phyloP scores from a whole-genome alignment of 2,797 vertebrate species.

The Aplochiton taeniatus region DNA sequence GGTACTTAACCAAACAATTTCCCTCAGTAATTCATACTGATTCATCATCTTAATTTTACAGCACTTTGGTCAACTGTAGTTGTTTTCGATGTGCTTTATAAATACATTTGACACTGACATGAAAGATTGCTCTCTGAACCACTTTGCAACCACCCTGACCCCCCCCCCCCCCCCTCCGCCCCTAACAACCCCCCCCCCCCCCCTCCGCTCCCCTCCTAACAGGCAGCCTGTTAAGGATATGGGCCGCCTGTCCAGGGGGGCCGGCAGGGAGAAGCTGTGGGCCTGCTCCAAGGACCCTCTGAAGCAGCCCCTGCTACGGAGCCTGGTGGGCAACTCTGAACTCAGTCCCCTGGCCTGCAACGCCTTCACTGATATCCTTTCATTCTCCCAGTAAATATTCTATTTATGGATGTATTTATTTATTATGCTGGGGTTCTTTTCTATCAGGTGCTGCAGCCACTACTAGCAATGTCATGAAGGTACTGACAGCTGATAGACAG shows the following conservation, averaged over 20 bases:
- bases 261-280: slow-evolving; percentile 81
- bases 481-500: neutral
- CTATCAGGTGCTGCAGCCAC: no score
- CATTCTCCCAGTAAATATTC: neutral
- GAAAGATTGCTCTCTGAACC: neutral
- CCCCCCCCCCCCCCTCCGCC: no score
- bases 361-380: slow-evolving; percentile 92
- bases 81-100: no score
- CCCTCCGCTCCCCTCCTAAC: neutral
- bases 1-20: no score
- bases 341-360: slow-evolving; percentile 83
- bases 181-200: no score
- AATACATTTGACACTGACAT: no score
- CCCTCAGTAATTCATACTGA: no score
- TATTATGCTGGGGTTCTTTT: no score
- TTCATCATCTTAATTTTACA: no score
- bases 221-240: slow-evolving; percentile 71
- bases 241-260: slow-evolving; percentile 64
- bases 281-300: slow-evolving; percentile 81
- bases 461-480: no score
- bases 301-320: slow-evolving; percentile 85
- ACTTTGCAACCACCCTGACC: neutral
- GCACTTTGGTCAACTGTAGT: no score
- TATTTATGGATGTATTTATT: no score
- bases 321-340: slow-evolving; percentile 72